Conservation (phyloP, 2,797 vertebrate genomes). For the Clarias fuscus region DNA sequence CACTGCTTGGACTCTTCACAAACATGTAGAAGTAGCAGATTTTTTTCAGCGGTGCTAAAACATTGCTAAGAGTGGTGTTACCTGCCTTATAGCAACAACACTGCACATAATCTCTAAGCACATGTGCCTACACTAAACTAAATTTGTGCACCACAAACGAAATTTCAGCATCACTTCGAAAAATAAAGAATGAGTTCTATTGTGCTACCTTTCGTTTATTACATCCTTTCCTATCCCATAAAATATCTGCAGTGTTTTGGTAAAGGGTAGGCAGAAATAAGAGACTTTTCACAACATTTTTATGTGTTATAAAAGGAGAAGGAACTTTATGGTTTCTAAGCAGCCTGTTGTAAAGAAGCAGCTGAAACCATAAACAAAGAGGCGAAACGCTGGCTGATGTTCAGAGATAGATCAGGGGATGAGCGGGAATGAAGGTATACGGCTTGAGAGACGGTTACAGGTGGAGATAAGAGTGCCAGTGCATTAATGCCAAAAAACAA, state of each 20-base stretch:
- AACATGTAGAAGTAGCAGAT: neutral
- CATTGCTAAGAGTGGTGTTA: neutral
- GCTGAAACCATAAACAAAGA: constrained; percentile 40
- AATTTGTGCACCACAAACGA: neutral
- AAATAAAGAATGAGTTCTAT: neutral
- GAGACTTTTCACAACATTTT: constrained; percentile 14
- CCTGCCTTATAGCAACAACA: neutral
- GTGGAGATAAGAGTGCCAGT: neutral
- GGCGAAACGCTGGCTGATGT: constrained; percentile 27
- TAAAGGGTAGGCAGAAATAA: neutral
- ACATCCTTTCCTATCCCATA: neutral
- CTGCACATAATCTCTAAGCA: neutral
- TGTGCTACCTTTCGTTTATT: neutral
- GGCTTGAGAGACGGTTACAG: neutral
- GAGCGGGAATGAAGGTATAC: constrained; percentile 18
- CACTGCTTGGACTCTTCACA: no score
- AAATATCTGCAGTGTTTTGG: neutral
- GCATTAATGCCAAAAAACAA: neutral
- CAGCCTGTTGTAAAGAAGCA: constrained; percentile 34
- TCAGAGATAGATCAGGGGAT: constrained; percentile 46
- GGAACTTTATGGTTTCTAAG: constrained; percentile 18
- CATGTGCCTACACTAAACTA: neutral
- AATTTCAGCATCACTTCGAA: neutral
- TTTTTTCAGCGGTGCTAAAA: neutral
- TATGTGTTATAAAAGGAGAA: constrained; percentile 14